A percentile compares a stretch with the other conserved stretches of the same genome.
phyloP scores from a whole-genome alignment of 1,140 invertebrate species.

The Apis cerana region DNA sequence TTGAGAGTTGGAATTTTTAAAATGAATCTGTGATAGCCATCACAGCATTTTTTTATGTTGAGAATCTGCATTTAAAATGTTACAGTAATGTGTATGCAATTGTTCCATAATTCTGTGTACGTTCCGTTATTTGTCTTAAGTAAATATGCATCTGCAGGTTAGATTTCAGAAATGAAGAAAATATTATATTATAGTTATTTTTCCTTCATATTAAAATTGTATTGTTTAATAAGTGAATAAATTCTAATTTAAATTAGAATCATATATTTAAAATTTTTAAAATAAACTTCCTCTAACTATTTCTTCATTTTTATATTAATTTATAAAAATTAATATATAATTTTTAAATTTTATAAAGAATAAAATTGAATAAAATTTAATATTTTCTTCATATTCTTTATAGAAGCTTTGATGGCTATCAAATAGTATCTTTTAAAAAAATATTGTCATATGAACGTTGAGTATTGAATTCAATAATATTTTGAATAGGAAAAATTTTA shows the following conservation, averaged over 20 bases:
- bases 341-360: constrained; percentile 17
- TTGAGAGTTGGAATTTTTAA: constrained; percentile 63
- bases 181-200: constrained; percentile 8
- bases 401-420: constrained; percentile 59
- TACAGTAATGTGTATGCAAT: constrained; percentile 21
- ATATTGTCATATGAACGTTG: constrained; percentile 49
- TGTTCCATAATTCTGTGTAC: constrained; percentile 24
- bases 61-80: constrained; percentile 52
- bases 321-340: not conserved
- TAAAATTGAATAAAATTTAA: constrained; percentile 26
- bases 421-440: constrained; percentile 41
- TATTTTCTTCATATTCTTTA: constrained; percentile 32
- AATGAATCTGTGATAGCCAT: constrained; percentile 63
- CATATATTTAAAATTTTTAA: not conserved
- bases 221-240: constrained; percentile 36
- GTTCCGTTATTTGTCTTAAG: constrained; percentile 32
- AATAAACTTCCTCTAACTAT: not conserved
- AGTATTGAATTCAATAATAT: constrained; percentile 58
- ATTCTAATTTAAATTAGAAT: constrained; percentile 22
- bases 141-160: constrained; percentile 3
- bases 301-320: not conserved
- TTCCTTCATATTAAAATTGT: constrained; percentile 17
- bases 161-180: constrained; percentile 23
- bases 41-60: constrained; percentile 49
- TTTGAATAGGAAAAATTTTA: constrained; percentile 57